A percentile compares a stretch with the other conserved stretches of the same genome.
phyloP scores from a whole-genome alignment of 2,888 invertebrate genomes.

The Octodonta nipae region DNA sequence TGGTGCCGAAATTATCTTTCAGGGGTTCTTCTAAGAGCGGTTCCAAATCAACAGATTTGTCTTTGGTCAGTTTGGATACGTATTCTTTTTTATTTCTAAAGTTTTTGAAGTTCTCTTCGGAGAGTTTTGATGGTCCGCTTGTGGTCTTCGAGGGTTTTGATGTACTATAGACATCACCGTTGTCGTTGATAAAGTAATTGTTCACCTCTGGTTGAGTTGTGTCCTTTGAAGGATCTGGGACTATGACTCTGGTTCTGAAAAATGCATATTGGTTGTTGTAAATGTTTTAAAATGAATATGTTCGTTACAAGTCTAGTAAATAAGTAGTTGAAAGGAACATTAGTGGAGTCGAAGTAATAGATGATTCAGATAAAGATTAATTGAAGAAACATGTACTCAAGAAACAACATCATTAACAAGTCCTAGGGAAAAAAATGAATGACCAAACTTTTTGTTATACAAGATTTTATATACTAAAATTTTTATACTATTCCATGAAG shows the following conservation, averaged over 20 bases:
- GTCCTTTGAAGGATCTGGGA: constrained; percentile 24
- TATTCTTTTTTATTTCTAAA: constrained; percentile 21
- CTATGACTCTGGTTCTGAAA: constrained; percentile 25
- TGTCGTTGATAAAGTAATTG: constrained; percentile 29
- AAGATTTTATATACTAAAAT: no score
- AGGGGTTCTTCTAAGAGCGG: constrained; percentile 46
- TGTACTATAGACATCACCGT: constrained; percentile 28
- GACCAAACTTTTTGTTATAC: no score
- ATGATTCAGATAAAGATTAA: no score
- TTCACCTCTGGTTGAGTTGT: constrained; percentile 21
- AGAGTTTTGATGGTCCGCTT: constrained; percentile 15
- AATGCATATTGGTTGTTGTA: neutral
- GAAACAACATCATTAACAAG: no score
- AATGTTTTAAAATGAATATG: neutral
- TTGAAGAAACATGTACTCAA: no score
- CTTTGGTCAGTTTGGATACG: constrained; percentile 17
- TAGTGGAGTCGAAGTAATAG: no score
- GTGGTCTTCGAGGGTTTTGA: constrained; percentile 22
- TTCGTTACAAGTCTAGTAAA: no score
- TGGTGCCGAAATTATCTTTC: constrained; percentile 25
- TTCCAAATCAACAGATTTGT: constrained; percentile 38
- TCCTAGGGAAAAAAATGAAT: no score
- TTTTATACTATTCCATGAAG: no score
- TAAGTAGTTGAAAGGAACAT: no score
- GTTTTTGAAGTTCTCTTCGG: constrained; percentile 17